phyloP scores from a whole-genome alignment of 2,888 invertebrate species.

The Dolichopus griseipennis region DNA sequence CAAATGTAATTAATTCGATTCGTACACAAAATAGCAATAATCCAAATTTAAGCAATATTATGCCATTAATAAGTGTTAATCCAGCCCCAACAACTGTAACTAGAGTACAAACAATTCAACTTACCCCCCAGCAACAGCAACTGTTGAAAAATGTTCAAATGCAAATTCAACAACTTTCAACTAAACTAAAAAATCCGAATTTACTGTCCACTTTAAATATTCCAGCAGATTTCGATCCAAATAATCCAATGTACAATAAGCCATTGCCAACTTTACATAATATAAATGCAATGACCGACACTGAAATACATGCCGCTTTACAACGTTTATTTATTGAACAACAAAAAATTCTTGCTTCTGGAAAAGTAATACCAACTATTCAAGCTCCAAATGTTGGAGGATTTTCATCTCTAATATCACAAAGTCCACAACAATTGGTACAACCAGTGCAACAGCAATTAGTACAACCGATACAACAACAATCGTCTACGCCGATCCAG shows the following conservation, averaged over 20 bases:
- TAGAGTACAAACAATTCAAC: constrained; percentile 62
- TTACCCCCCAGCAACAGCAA: constrained; percentile 65
- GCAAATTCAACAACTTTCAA: constrained; percentile 58
- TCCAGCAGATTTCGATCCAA: constrained; percentile 39
- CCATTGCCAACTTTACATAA: constrained; percentile 36
- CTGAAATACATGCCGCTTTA: constrained; percentile 49
- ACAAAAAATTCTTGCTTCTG: constrained; percentile 60
- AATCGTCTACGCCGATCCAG: constrained; percentile 8
- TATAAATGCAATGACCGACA: constrained; percentile 44
- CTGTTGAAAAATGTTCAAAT: constrained; percentile 55
- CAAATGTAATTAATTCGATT: constrained; percentile 18
- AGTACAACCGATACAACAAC: constrained; percentile 10
- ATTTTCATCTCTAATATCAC: constrained; percentile 26
- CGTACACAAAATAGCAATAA: constrained; percentile 9
- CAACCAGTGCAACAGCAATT: constrained; percentile 3
- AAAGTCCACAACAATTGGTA: constrained; percentile 7
- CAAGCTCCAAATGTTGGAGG: constrained; percentile 36
- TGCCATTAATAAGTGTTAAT: constrained; percentile 26
- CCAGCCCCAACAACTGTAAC: constrained; percentile 41
- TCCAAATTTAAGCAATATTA: constrained; percentile 19
- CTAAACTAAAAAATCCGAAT: constrained; percentile 45
- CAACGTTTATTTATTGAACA: constrained; percentile 58
- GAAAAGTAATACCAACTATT: constrained; percentile 56
- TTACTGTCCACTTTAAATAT: constrained; percentile 36
- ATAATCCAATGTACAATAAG: constrained; percentile 38